Evolutionary conservation across 2,888 invertebrate genomes (phyloP).

Genomic region (Hofmannophila pseudospretella): DNA sequence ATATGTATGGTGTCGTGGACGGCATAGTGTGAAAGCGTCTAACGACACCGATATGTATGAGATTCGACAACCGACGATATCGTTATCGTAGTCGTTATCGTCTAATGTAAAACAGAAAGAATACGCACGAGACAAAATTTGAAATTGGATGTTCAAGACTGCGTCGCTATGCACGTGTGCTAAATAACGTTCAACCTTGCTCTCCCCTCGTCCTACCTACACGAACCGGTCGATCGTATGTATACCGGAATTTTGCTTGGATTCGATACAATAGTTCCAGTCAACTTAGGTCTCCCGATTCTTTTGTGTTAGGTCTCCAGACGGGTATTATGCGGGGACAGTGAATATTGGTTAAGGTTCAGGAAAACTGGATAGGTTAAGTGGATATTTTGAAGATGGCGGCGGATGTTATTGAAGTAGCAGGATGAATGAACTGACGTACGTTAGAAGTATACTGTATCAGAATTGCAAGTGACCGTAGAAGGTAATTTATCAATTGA

Average conservation of each 20-base stretch:
- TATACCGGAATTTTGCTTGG: conserved; percentile 42
- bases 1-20: too few relatives aligned
- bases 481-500: neutral
- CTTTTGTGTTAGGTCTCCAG: conserved; percentile 19
- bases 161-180: conserved; percentile 42
- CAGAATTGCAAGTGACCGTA: too few relatives aligned
- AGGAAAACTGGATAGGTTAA: conserved; percentile 24
- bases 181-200: conserved; percentile 61
- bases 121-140: too few relatives aligned
- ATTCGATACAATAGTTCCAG: conserved; percentile 41
- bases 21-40: too few relatives aligned
- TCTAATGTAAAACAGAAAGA: too few relatives aligned
- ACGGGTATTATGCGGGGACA: conserved; percentile 17
- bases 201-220: conserved; percentile 59
- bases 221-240: conserved; percentile 56
- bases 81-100: too few relatives aligned
- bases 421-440: neutral
- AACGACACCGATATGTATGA: too few relatives aligned
- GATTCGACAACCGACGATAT: too few relatives aligned
- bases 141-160: conserved; percentile 7
- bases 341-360: conserved; percentile 29
- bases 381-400: conserved; percentile 7
- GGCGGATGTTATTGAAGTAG: too few relatives aligned
- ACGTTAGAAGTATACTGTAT: neutral
- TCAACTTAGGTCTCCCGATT: conserved; percentile 24